Percentiles rank a stretch among this genome's conserved stretches.
Evolutionary conservation across 1,140 invertebrate genomes (phyloP).

Genomic region (Drosophila varians): DNA sequence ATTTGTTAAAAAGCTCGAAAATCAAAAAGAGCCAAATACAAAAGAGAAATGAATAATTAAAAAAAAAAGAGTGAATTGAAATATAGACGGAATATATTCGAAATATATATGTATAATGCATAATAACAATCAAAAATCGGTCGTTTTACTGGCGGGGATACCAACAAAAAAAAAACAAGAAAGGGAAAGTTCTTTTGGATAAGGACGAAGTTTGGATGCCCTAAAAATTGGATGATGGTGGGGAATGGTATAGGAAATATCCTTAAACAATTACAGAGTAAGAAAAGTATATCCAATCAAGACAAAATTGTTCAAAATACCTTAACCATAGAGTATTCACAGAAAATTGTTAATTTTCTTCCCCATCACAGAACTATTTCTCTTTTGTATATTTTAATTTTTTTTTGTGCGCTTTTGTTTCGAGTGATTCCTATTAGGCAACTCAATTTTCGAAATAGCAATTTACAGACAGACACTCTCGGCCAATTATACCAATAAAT

Average conservation of each 20-base stretch:
- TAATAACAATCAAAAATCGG: conserved; percentile 7
- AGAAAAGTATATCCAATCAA: too few species aligned
- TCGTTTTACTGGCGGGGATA: conserved; percentile 9
- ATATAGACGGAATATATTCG: conserved; percentile 35
- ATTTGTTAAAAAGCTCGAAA: background rate
- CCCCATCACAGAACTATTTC: background rate
- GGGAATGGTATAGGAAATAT: too few species aligned
- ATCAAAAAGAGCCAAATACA: background rate
- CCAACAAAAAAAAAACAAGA: too few species aligned
- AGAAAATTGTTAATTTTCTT: background rate
- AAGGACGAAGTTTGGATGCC: background rate
- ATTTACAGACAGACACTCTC: conserved; percentile 11
- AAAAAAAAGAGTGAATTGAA: conserved; percentile 25
- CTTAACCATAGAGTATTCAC: background rate
- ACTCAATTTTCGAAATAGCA: conserved; percentile 36
- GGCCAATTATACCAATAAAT: conserved; percentile 32
- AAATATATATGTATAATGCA: conserved; percentile 10
- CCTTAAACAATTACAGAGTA: too few species aligned
- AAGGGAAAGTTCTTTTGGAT: background rate
- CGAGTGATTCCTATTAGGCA: conserved; percentile 19
- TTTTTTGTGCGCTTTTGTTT: background rate
- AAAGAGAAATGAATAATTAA: background rate
- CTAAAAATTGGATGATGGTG: background rate
- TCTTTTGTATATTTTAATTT: background rate
- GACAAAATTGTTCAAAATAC: too few species aligned